phyloP scores from a whole-genome alignment of 2,888 invertebrate species.

The Ennomos fuscantarius region DNA sequence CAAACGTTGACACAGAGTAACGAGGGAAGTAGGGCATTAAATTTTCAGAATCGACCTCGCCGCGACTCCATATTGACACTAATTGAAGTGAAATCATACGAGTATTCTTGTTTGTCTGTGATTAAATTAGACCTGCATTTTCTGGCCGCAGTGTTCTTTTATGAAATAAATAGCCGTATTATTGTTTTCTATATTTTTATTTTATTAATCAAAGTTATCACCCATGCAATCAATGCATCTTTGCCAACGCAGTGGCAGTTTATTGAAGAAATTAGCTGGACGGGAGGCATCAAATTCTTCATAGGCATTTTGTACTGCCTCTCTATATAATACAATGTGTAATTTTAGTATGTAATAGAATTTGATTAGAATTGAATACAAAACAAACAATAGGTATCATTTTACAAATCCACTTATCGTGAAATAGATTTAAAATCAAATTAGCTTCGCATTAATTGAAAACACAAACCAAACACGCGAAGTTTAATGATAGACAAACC shows the following conservation, averaged over 20 bases:
- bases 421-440: conserved; percentile 23
- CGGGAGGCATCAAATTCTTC: no score
- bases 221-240: no score
- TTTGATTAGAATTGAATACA: not conserved
- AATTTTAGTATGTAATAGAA: no score
- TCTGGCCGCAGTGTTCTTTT: not conserved
- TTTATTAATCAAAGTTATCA: no score
- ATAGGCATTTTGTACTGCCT: no score
- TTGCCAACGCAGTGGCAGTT: no score
- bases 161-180: no score
- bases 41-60: conserved; percentile 59
- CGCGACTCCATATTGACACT: conserved; percentile 53
- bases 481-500: conserved; percentile 31
- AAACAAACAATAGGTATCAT: conserved; percentile 12
- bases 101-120: no score
- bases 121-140: conserved; percentile 46
- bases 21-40: conserved; percentile 59
- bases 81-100: no score
- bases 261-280: no score
- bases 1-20: conserved; percentile 47
- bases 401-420: conserved; percentile 33
- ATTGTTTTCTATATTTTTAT: no score
- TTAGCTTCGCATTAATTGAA: conserved; percentile 22
- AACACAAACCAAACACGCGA: conserved; percentile 29
- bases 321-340: no score